Percentiles rank a stretch among this genome's conserved stretches.
Conservation (phyloP, 2,888 invertebrate species). For the Fissipunctia ypsillon region DNA sequence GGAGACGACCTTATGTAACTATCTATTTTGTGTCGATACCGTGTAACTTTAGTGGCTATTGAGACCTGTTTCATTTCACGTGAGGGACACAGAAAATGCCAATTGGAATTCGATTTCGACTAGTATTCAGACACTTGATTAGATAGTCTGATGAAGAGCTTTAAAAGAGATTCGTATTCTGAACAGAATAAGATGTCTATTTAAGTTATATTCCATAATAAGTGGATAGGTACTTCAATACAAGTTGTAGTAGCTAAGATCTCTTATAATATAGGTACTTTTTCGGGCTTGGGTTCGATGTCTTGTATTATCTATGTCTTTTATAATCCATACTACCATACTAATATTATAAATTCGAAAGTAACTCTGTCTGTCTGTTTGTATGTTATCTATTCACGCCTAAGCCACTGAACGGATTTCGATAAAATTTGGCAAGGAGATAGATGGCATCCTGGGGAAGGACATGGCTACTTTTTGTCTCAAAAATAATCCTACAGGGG, state of each 20-base stretch:
- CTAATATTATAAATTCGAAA: no score
- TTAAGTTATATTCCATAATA: not conserved
- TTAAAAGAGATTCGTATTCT: slow-evolving; percentile 21
- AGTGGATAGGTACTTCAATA: not conserved
- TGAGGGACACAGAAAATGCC: slow-evolving; percentile 43
- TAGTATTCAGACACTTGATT: slow-evolving; percentile 41
- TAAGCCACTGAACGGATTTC: no score
- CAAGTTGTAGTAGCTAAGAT: no score
- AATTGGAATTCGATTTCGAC: slow-evolving; percentile 53
- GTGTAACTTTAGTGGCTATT: slow-evolving; percentile 26
- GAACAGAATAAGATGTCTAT: slow-evolving; percentile 11
- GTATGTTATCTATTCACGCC: no score
- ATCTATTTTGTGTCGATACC: not conserved
- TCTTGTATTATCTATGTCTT: no score
- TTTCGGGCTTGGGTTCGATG: not conserved
- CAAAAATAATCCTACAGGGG: no score
- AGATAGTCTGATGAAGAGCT: slow-evolving; percentile 27
- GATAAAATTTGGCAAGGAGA: no score
- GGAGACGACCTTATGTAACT: not conserved
- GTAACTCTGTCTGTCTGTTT: no score
- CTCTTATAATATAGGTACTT: no score
- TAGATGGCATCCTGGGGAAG: no score
- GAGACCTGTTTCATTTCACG: slow-evolving; percentile 31
- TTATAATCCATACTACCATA: no score
- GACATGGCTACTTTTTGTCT: no score